Conservation (phyloP, 2,888 invertebrate species). For the Tenthredo mesomela region DNA sequence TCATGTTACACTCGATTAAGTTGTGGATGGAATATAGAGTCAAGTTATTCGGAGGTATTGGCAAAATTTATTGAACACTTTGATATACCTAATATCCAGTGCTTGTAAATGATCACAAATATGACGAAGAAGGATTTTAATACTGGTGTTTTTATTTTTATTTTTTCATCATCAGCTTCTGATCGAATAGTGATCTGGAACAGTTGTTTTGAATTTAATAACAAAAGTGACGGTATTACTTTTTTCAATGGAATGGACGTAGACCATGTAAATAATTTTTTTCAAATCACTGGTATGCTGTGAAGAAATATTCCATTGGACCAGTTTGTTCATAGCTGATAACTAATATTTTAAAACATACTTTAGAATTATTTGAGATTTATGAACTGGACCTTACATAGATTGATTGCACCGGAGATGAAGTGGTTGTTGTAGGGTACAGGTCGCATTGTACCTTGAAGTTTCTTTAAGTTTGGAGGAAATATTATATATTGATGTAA, state of each 20-base stretch:
- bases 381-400: background rate
- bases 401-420: background rate
- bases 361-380: background rate
- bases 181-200: background rate
- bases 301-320: background rate
- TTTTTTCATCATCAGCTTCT: background rate
- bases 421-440: background rate
- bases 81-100: background rate
- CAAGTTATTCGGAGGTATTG: slow-evolving; percentile 65
- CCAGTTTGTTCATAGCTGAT: background rate
- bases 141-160: background rate
- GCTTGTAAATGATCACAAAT: background rate
- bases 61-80: background rate
- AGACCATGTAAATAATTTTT: background rate
- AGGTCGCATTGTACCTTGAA: background rate
- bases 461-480: background rate
- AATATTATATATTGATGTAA: background rate
- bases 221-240: background rate
- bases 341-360: background rate
- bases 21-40: slow-evolving; percentile 67
- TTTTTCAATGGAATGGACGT: background rate
- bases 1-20: slow-evolving; percentile 66
- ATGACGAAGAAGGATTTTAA: background rate
- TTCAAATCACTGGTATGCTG: background rate
- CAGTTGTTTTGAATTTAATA: background rate